Percentiles rank a stretch among this genome's conserved stretches.
phyloP scores from a whole-genome alignment of 2,113 vertebrate species.

The Psilopogon haemacephalus region DNA sequence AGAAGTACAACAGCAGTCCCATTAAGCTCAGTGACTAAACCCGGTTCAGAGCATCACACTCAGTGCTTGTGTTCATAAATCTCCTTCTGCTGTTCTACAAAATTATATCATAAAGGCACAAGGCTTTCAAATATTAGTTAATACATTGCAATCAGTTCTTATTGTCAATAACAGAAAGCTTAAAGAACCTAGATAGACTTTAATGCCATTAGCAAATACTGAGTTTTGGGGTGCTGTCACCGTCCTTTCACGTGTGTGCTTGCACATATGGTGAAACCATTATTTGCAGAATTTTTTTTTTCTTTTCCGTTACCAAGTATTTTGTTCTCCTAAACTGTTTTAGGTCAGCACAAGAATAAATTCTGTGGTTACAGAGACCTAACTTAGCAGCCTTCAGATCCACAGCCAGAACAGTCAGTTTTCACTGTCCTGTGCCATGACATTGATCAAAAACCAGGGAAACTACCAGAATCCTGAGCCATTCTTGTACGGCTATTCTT shows the following conservation, averaged over 20 bases:
- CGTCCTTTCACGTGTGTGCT: rapidly evolving
- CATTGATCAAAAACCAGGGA: background rate
- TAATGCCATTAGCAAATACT: background rate
- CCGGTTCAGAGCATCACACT: background rate
- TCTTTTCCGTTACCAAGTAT: background rate
- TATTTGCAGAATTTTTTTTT: background rate
- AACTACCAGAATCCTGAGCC: background rate
- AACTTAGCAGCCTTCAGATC: background rate
- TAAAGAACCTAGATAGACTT: background rate
- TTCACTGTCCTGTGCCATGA: background rate
- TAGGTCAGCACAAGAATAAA: background rate
- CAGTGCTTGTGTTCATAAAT: background rate
- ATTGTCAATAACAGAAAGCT: background rate
- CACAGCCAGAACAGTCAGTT: background rate
- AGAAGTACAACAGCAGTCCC: background rate
- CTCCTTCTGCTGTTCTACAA: background rate
- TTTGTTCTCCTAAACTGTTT: background rate
- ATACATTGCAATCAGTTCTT: background rate
- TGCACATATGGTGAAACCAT: background rate
- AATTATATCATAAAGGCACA: background rate
- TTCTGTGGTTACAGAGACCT: background rate
- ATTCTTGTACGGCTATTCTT: background rate
- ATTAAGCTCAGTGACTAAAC: background rate
- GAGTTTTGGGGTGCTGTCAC: background rate
- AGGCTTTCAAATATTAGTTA: background rate